These are phyloP conservation scores for Zoanthus solanderi DNA, from an alignment of 92 coral and sea anemone species.

Conservation along the genomic window DNA sequence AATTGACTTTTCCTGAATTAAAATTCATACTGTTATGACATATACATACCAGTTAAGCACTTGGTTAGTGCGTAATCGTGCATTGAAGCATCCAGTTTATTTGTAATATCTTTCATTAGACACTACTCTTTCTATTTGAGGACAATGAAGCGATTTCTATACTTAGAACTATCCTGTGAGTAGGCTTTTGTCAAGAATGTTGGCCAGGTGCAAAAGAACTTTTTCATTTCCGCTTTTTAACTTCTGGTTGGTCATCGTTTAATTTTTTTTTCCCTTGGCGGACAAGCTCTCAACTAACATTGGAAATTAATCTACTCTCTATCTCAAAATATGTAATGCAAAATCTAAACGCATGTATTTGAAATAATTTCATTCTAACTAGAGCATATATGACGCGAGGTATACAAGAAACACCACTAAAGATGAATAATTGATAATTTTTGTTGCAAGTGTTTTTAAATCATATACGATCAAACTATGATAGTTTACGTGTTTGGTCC, in stretches of 20 bases:
- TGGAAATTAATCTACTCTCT: not conserved
- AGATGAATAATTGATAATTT: constrained; percentile 41
- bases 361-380: constrained; percentile 5
- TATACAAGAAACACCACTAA: not conserved
- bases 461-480: constrained; percentile 39
- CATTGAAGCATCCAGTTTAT: no score
- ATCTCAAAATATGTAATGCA: not conserved
- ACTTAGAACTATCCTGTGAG: constrained; percentile 20
- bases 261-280: not conserved
- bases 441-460: constrained; percentile 33
- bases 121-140: not conserved
- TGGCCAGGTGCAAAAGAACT: constrained; percentile 27
- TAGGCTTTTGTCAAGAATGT: not conserved
- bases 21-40: no score
- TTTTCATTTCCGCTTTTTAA: not conserved
- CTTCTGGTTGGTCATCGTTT: not conserved
- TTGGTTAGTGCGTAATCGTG: no score
- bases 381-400: not conserved
- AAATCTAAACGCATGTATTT: not conserved
- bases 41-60: no score
- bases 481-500: not conserved
- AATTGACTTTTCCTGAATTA: no score
- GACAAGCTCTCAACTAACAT: not conserved
- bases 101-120: no score
- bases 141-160: not conserved